Conservation (phyloP, 2,888 invertebrate species). For the Ennomos fuscantarius region DNA sequence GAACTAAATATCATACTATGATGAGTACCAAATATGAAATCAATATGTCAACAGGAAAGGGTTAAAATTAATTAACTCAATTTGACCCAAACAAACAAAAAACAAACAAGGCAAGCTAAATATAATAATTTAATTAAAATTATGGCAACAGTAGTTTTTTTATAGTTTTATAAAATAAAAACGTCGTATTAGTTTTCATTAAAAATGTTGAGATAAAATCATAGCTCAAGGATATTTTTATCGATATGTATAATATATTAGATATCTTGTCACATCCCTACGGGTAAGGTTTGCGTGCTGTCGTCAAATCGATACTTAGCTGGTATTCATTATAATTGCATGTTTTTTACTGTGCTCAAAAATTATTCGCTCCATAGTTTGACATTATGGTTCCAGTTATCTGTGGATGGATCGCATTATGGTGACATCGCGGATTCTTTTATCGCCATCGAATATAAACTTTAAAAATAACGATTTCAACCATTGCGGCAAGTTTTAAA, state of each 20-base stretch:
- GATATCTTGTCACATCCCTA: constrained; percentile 34
- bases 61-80: too few relatives aligned
- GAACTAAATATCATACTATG: too few relatives aligned
- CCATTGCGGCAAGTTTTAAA: constrained; percentile 5
- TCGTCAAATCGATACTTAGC: constrained; percentile 68
- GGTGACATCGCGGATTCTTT: constrained; percentile 44
- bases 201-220: too few relatives aligned
- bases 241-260: constrained; percentile 18
- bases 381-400: constrained; percentile 43
- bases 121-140: too few relatives aligned
- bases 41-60: too few relatives aligned
- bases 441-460: constrained; percentile 20
- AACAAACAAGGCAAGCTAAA: too few relatives aligned
- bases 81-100: too few relatives aligned
- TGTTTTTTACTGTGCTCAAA: constrained; percentile 66
- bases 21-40: too few relatives aligned
- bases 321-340: constrained; percentile 75
- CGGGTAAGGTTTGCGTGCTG: constrained; percentile 59
- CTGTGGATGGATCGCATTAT: constrained; percentile 47
- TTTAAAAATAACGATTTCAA: constrained; percentile 21
- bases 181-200: too few relatives aligned
- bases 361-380: constrained; percentile 55
- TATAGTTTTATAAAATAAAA: too few relatives aligned
- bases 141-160: too few relatives aligned
- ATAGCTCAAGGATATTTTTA: constrained; percentile 6